These are phyloP conservation scores for Ceratina australensis DNA, from an alignment of 1,140 invertebrate species.

Conservation along the genomic window DNA sequence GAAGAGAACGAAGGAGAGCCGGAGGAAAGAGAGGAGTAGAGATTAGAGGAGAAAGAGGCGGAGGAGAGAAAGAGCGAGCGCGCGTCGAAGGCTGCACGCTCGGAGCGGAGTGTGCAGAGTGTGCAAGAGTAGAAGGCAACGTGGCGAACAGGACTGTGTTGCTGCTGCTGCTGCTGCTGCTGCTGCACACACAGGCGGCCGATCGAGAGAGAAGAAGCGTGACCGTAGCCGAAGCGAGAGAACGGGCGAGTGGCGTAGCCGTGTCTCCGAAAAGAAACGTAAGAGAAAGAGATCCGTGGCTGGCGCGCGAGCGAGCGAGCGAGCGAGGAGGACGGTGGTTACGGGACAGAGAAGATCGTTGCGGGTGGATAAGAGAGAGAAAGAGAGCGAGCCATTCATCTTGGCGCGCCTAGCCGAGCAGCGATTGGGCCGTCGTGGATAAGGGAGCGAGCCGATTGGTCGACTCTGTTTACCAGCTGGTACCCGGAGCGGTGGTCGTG, in stretches of 20 bases:
- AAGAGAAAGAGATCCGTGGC: no score
- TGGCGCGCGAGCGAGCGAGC: no score
- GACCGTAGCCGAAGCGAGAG: neutral
- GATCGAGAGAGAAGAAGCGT: constrained; percentile 16
- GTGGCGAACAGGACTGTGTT: constrained; percentile 58
- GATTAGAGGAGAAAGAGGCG: constrained; percentile 44
- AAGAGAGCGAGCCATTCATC: constrained; percentile 77
- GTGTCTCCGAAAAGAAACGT: no score
- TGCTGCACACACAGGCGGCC: constrained; percentile 47
- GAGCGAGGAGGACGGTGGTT: no score
- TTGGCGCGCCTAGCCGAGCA: constrained; percentile 76
- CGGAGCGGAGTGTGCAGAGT: constrained; percentile 7
- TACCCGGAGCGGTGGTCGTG: constrained; percentile 66
- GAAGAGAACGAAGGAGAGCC: constrained; percentile 30
- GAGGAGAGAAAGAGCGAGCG: constrained; percentile 48
- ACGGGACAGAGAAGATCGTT: no score
- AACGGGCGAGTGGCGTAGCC: neutral
- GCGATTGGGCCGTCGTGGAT: constrained; percentile 71
- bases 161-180: no score
- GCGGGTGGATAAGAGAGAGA: constrained; percentile 33
- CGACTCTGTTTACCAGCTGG: constrained; percentile 79
- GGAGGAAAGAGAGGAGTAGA: constrained; percentile 22
- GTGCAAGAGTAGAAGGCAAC: constrained; percentile 58
- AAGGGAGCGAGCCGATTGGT: constrained; percentile 75
- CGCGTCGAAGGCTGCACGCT: constrained; percentile 49